Evolutionary conservation across 2,113 vertebrate species (phyloP).

Genomic region (Centropus bengalensis): DNA sequence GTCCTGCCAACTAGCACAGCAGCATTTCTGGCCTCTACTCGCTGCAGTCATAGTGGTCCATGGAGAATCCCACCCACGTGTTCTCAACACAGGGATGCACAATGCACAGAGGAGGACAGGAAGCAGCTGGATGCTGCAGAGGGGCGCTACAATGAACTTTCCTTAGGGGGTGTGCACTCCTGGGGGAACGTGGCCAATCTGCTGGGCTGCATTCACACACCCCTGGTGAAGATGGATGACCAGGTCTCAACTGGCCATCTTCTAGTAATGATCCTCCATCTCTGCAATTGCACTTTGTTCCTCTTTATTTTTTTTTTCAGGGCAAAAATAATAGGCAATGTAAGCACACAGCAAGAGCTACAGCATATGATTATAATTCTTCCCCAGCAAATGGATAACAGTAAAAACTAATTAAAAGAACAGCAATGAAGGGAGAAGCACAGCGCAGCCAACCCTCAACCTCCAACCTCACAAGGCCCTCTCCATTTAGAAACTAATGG

Average conservation of each 20-base stretch:
- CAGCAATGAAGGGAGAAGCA: not conserved
- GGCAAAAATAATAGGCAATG: not conserved
- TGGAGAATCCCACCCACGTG: not conserved
- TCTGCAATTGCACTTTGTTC: not conserved
- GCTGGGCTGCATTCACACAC: not conserved
- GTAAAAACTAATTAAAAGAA: not conserved
- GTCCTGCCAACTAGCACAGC: not conserved
- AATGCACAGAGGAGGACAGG: rapidly evolving
- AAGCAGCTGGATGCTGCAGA: not conserved
- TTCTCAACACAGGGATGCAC: not conserved
- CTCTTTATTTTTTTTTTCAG: not conserved
- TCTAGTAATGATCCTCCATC: not conserved
- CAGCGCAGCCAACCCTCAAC: not conserved
- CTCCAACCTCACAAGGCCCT: not conserved
- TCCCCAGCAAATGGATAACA: not conserved
- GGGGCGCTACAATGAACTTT: no score
- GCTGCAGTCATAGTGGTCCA: not conserved
- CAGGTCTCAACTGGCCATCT: not conserved
- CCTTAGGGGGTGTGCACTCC: not conserved
- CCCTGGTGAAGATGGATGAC: rapidly evolving
- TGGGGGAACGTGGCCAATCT: not conserved
- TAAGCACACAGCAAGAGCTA: not conserved
- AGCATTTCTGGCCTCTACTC: not conserved
- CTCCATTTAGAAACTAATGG: not conserved
- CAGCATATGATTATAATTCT: constrained; percentile 5